Base-by-base conservation (phyloP, 2,888 invertebrate genomes). In the Scrobipalpa costella region DNA sequence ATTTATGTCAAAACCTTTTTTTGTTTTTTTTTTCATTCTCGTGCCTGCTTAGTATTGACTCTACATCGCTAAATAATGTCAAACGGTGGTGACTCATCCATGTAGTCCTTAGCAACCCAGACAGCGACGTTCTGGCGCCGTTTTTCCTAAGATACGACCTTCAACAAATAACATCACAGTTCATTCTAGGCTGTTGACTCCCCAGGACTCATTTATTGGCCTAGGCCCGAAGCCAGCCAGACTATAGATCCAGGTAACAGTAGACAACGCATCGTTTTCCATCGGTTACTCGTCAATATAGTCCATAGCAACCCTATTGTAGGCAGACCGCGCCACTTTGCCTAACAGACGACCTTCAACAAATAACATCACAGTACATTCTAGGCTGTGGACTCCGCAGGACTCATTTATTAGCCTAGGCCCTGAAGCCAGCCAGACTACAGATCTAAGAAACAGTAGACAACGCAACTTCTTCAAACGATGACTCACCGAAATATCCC, bases 61-160 rank as follows among this genome's bases (percentile, higher is more conserved):
- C n/a, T n/a, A n/a, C n/a, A n/a, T n/a, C n/a, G n/a, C n/a, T n/a
- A n/a, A n/a, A n/a, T n/a, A n/a, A n/a, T 27, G 36, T 11, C 36
- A 36, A 21, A 19, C 15, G 17, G 19, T 19, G 19, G 17, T 49
- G 19, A 21, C 17, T 49, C 19, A 9, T 9, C 17, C 9, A 19
- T 19, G 19, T 49, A 19, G 7, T 27, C 17, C 27, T 33, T 55
- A 17, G 33, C 34, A 55, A 9, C 34, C 55, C 21, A 21, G 34
- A n/a, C 11, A 34, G 55, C 55, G 55, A 55, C 55, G 7, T 33
- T n/a, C 7, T 7, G 55, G 55, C 55, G 55, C 33, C 55, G 15
- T 11, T 55, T 55, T 55, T 34, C 15, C 55, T 55, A 55, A 55
- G 55, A 55, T 55, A 55, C 55, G 55, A 55, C 55, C 55, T 55